A percentile compares a stretch with the other conserved stretches of the same genome.
Evolutionary conservation across 2,888 invertebrate genomes (phyloP).

Genomic region (Serrognathus titanus): DNA sequence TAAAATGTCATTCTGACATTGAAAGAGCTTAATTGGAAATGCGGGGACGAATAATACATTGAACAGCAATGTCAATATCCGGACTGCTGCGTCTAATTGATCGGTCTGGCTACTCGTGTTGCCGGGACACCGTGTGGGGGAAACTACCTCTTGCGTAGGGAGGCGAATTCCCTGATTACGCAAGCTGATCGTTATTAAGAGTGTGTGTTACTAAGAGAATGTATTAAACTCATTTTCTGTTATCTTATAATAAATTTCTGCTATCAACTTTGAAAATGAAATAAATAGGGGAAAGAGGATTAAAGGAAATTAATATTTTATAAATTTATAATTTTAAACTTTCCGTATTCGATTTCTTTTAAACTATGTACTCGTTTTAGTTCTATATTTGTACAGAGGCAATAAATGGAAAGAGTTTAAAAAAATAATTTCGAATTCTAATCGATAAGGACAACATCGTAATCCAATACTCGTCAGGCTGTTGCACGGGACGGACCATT

Average conservation of each 20-base stretch:
- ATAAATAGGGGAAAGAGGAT: too few species aligned
- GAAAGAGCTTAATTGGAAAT: constrained; percentile 43
- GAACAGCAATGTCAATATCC: constrained; percentile 45
- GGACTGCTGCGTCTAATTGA: constrained; percentile 42
- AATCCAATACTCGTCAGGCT: constrained; percentile 5
- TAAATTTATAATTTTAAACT: too few species aligned
- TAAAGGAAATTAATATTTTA: too few species aligned
- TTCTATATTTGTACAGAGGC: too few species aligned
- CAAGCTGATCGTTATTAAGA: constrained; percentile 23
- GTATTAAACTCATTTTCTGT: not conserved
- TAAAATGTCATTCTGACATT: constrained; percentile 42
- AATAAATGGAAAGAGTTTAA: too few species aligned
- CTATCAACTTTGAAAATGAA: too few species aligned
- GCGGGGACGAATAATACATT: constrained; percentile 39
- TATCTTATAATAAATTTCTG: too few species aligned
- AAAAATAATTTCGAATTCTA: too few species aligned
- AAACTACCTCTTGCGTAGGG: constrained; percentile 11
- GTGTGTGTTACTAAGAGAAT: constrained; percentile 11
- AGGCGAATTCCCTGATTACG: constrained; percentile 23
- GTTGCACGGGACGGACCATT: constrained; percentile 33
- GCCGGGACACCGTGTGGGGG: constrained; percentile 21
- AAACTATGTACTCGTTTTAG: too few species aligned
- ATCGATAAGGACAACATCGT: not conserved
- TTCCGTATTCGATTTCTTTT: too few species aligned
- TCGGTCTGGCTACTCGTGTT: constrained; percentile 32